Base-by-base conservation (phyloP, 2,113 vertebrate species). In the Gambusia affinis region DNA sequence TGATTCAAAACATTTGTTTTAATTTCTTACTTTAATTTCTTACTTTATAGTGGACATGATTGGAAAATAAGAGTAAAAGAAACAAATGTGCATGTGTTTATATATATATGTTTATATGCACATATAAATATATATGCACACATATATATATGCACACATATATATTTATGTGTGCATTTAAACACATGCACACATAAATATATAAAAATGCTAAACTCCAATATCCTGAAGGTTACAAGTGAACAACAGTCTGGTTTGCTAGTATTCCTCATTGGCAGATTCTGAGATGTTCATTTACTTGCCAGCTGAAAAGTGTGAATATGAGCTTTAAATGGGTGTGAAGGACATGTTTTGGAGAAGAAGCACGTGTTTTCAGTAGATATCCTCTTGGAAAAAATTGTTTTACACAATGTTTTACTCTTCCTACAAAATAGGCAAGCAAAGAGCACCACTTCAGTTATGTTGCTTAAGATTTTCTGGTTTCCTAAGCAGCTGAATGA, bases 231-330 rank as follows among this genome's bases (percentile, higher is more conserved):
- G 22, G 12, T 61, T 80, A 8, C 30, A 64, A 75, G 12, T 54
- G 24, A 22, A 71, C 44, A 61, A 37, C 31, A 33, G 0, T 57
- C 12, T 72, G 44, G 47, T 76, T 67, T 47, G 44, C 19, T 63
- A 22, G 11, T 62, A 39, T 79, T 57, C 60, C 4, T 66, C 57
- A 42, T 37, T 24, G 19, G 62, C 35, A 74, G 30, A 37, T 74
- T 35, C 2, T 11, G 61, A 86, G 64, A 71, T 12, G 24, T 63
- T 81, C 19, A 73, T 79, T 84, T 73, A 77, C 70, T 76, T 74
- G 75, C 70, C 79, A 86, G 79, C 44, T 70, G 39, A 79, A 76
- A 76, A 65, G 79, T 84, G 85, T 80, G 67, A 87, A 85, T 71
- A 67, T 65, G 73, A 82, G 65, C 62, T 75, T 37, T 68, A 66